phyloP scores from a whole-genome alignment of 2,113 vertebrate genomes.

The Gymnobelideus leadbeateri region DNA sequence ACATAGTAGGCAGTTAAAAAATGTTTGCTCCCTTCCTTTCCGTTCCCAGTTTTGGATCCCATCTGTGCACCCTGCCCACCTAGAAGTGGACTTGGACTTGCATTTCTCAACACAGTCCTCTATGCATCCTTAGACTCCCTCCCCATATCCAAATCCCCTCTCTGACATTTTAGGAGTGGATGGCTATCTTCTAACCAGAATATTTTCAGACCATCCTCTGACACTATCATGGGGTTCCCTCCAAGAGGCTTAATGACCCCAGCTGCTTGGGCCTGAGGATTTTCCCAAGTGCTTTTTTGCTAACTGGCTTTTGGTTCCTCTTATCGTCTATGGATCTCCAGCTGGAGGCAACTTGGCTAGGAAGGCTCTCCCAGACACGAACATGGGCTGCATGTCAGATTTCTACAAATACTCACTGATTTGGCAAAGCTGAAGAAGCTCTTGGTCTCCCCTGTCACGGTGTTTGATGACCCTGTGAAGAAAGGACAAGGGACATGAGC shows the following conservation, averaged over 20 bases:
- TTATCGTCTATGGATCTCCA: not conserved
- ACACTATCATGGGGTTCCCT: not conserved
- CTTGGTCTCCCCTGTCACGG: constrained; percentile 99
- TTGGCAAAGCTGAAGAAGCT: constrained; percentile 99
- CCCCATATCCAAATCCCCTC: not conserved
- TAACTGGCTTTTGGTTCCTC: not conserved
- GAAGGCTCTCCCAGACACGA: rapidly evolving
- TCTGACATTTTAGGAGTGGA: not conserved
- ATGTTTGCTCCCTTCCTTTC: not conserved
- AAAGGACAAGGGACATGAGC: constrained; percentile 18
- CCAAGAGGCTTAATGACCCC: not conserved
- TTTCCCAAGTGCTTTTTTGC: not conserved
- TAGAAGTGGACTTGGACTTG: not conserved
- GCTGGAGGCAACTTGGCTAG: not conserved
- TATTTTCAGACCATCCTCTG: not conserved
- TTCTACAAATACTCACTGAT: constrained; percentile 91
- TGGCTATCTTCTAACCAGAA: not conserved
- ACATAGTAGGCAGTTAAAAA: not conserved
- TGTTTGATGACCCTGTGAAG: constrained; percentile 96
- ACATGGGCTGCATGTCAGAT: rapidly evolving
- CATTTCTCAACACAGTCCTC: not conserved
- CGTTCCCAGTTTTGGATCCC: not conserved
- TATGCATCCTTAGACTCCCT: not conserved
- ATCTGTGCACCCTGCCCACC: not conserved
- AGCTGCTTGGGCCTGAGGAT: not conserved